Conservation (phyloP, 1,140 invertebrate species). For the Chrysoperla carnea region DNA sequence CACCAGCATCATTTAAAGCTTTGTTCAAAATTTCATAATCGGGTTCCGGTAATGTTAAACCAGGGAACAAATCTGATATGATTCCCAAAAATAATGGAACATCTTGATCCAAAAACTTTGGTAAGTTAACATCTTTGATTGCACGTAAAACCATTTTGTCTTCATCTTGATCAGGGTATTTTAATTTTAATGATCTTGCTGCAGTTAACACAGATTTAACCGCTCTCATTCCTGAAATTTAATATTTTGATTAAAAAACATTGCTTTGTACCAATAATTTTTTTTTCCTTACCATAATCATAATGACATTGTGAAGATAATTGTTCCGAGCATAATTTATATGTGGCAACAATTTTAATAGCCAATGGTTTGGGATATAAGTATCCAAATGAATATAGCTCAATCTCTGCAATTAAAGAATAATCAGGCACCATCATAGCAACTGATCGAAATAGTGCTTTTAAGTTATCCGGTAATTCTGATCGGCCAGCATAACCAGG, state of each 20-base stretch:
- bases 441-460: constrained; percentile 85
- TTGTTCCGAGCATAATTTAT: constrained; percentile 85
- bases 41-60: constrained; percentile 52
- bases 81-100: constrained; percentile 80
- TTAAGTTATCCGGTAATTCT: constrained; percentile 87
- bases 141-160: constrained; percentile 69
- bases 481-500: constrained; percentile 83
- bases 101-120: constrained; percentile 79
- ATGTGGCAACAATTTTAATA: constrained; percentile 88
- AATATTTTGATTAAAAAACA: constrained; percentile 2
- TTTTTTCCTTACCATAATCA: constrained; percentile 59
- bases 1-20: constrained; percentile 46
- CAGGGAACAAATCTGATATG: constrained; percentile 80
- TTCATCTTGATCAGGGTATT: constrained; percentile 70
- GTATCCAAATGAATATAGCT: constrained; percentile 88
- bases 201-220: constrained; percentile 81
- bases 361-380: constrained; percentile 72
- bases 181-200: constrained; percentile 76
- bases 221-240: constrained; percentile 50
- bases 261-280: not conserved
- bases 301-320: constrained; percentile 90
- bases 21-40: constrained; percentile 46
- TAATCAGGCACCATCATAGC: constrained; percentile 99
- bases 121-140: constrained; percentile 86
- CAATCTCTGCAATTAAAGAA: constrained; percentile 85